Base-by-base conservation (phyloP, 2,113 vertebrate genomes). In the Cavia porcellus region DNA sequence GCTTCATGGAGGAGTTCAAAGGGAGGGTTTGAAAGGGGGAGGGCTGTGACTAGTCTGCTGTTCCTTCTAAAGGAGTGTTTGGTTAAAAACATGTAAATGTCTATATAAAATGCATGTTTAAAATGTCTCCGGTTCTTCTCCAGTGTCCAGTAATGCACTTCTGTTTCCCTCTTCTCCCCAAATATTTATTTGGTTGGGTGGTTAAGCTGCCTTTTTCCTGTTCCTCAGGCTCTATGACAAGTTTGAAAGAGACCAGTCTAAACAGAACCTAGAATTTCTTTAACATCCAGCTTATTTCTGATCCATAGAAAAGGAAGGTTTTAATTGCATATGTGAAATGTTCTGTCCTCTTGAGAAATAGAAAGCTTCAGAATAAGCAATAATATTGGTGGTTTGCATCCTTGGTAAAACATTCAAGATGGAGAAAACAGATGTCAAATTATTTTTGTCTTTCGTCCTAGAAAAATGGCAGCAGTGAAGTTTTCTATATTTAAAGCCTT, bases 371-470 rank as follows among this genome's bases (percentile, higher is more conserved):
- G 74, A 96, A 84, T 92, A 90, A 97, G 77, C 61, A 88, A n/a
- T 66, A 35, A 70, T 86, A 11, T 97, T 97, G 89, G 79, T 75
- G 38, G 82, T 91, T 91, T 92, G 86, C 82, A 75, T 97, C 52
- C 75, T 90, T 11, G 25, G 88, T 96, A 95, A 94, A 95, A 81
- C 89, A 82, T 89, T 96, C 93, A 97, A 95, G 97, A 97, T 97
- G 94, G 75, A 81, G 45, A 90, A 97, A 97, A 93, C 97, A 97
- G 96, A 97, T 97, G 97, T 97, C 86, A 94, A 87, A 96, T 96
- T 97, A 97, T 98, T 98, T 97, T 96, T 93, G 93, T 97, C 94
- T 96, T 97, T 96, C 96, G 94, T 96, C 94, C 92, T 96, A 97
- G 97, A 97, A 96, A 96, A 97, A 94, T 95, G 91, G 59, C 94